Conservation (phyloP, 2,113 vertebrate genomes). For the Eira barbara region DNA sequence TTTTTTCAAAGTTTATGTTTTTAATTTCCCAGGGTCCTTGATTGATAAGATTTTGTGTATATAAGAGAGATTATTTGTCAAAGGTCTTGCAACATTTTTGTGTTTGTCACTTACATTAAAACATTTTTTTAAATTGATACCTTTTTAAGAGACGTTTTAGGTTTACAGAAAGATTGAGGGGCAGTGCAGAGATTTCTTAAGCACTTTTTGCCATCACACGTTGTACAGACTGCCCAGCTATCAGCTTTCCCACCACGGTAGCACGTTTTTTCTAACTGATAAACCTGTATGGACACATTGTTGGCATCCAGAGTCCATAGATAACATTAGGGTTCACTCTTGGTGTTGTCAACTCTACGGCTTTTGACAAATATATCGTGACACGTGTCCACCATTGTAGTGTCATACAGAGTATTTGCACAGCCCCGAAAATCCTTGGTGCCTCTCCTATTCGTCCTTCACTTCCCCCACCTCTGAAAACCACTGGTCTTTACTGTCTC, state of each 20-base stretch:
- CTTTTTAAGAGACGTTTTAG: neutral
- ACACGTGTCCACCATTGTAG: accelerated
- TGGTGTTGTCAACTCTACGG: accelerated
- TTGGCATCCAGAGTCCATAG: too few species aligned
- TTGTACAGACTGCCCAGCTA: neutral
- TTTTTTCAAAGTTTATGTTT: neutral
- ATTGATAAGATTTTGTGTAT: neutral
- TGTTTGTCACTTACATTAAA: neutral
- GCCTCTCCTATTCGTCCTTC: neutral
- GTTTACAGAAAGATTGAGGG: neutral
- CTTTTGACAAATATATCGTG: neutral
- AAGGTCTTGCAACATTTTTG: neutral
- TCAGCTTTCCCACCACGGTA: neutral
- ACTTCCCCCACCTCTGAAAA: neutral
- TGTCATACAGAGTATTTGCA: neutral
- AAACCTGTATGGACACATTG: neutral
- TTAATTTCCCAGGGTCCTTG: neutral
- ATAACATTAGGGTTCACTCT: too few species aligned
- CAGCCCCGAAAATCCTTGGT: too few species aligned
- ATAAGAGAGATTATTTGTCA: neutral
- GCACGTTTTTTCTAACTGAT: accelerated
- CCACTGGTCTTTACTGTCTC: neutral
- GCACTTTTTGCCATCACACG: neutral
- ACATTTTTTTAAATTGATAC: neutral
- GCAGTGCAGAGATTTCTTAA: neutral